Conservation (phyloP, 2,888 invertebrate genomes). For the Pseudococcus viburni region DNA sequence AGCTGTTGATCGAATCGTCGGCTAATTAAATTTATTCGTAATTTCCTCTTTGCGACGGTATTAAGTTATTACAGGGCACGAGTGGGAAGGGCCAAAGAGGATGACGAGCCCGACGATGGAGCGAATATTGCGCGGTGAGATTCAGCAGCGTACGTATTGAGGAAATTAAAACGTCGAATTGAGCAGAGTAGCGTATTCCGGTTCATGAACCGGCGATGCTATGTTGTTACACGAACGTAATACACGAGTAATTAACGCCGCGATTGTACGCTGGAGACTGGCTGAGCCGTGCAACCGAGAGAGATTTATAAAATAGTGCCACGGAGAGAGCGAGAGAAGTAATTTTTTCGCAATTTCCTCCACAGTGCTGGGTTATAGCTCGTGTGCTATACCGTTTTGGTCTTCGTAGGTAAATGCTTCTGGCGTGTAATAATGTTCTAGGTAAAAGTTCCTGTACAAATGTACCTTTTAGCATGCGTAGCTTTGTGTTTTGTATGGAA, state of each 20-base stretch:
- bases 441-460: not conserved
- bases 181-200: constrained; percentile 11
- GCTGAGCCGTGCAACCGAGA: not conserved
- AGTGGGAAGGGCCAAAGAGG: too few species aligned
- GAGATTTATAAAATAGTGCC: too few species aligned
- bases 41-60: constrained; percentile 9
- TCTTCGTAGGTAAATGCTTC: not conserved
- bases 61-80: not conserved
- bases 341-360: constrained; percentile 20
- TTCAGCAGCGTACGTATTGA: not conserved
- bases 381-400: not conserved
- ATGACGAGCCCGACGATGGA: not conserved
- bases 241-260: not conserved
- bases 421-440: not conserved
- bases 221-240: not conserved
- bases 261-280: not conserved
- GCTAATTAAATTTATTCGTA: constrained; percentile 31
- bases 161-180: constrained; percentile 46
- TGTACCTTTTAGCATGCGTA: not conserved
- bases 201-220: not conserved
- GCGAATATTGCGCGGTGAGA: not conserved
- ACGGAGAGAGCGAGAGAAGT: not conserved
- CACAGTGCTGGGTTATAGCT: not conserved
- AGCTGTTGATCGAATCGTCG: not conserved
- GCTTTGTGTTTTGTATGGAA: too few species aligned